Conservation (phyloP, 2,888 invertebrate genomes). For the Chloromyia formosa region DNA sequence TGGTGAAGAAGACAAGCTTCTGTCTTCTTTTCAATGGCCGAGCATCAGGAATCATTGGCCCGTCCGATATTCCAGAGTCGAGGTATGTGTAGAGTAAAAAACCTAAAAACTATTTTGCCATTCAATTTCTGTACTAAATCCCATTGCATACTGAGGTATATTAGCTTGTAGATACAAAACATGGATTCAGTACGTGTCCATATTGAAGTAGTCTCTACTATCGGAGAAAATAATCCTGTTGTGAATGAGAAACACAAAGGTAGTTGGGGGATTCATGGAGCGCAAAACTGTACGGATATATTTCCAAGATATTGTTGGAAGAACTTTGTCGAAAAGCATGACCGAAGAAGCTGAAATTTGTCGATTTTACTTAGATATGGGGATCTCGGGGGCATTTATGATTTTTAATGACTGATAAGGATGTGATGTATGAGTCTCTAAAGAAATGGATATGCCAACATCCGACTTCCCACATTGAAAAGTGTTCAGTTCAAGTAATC, state of each 20-base stretch:
- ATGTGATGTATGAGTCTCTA: too few species aligned
- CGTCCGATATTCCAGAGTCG: not conserved
- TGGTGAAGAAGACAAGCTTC: not conserved
- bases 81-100: too few species aligned
- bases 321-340: too few species aligned
- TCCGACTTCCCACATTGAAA: too few species aligned
- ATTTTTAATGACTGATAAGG: too few species aligned
- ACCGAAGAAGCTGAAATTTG: too few species aligned
- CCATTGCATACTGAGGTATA: constrained; percentile 4
- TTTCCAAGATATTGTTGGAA: not conserved
- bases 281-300: not conserved
- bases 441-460: too few species aligned
- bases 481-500: too few species aligned
- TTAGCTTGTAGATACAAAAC: not conserved
- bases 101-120: constrained; percentile 6
- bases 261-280: not conserved
- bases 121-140: not conserved
- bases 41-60: not conserved
- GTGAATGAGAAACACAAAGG: not conserved
- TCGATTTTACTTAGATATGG: too few species aligned
- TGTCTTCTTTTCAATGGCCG: not conserved
- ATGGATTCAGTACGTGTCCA: not conserved
- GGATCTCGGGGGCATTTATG: too few species aligned
- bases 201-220: not conserved
- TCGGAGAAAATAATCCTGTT: not conserved